These are phyloP conservation scores for Gnathonemus echidnorhynchus DNA, from an alignment of 2,113 vertebrate genomes.

Conservation along the genomic window DNA sequence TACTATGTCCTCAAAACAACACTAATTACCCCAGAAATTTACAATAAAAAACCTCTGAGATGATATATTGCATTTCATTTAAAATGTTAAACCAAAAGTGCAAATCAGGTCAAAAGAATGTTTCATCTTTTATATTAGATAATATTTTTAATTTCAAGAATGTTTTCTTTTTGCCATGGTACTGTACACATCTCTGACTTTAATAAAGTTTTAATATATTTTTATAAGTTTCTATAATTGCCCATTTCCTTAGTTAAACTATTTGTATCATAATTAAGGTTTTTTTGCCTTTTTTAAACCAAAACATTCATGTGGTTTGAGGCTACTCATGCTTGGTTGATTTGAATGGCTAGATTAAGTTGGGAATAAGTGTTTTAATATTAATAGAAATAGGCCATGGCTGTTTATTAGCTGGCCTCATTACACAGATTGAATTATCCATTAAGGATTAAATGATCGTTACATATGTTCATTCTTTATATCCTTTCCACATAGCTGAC, in stretches of 20 bases:
- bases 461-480: slow-evolving; percentile 15
- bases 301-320: not conserved
- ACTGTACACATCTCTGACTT: not conserved
- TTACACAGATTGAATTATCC: slow-evolving; percentile 25
- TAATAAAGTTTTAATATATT: not conserved
- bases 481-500: not conserved
- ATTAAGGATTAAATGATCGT: slow-evolving; percentile 28
- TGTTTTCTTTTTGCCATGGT: not conserved
- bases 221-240: not conserved
- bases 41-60: not conserved
- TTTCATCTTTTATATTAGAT: not conserved
- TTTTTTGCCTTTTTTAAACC: not conserved
- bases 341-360: slow-evolving; percentile 6
- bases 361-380: slow-evolving; percentile 11
- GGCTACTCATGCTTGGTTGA: not conserved
- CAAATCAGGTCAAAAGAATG: not conserved
- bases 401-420: slow-evolving; percentile 13
- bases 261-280: not conserved
- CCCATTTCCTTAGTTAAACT: not conserved
- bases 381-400: slow-evolving; percentile 14
- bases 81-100: not conserved
- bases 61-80: not conserved
- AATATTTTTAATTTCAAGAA: not conserved
- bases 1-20: not conserved
- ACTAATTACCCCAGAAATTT: not conserved